phyloP scores from a whole-genome alignment of 2,888 invertebrate genomes.

The Tenodera sinensis region DNA sequence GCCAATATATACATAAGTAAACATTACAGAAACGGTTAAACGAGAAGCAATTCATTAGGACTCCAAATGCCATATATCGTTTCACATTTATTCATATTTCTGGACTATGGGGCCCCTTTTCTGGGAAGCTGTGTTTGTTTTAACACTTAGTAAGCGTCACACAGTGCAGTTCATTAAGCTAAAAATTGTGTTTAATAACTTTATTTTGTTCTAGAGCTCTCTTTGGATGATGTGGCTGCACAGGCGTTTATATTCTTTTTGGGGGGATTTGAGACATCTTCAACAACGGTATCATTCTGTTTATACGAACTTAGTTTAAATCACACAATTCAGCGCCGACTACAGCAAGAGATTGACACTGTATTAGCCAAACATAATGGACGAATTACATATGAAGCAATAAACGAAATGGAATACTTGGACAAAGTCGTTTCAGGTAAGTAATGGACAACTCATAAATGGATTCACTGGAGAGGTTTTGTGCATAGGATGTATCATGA shows the following conservation, averaged over 20 bases:
- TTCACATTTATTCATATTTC: too few relatives aligned
- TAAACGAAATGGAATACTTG: conserved; percentile 54
- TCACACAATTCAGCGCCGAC: conserved; percentile 49
- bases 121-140: too few relatives aligned
- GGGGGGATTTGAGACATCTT: conserved; percentile 62
- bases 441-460: not conserved
- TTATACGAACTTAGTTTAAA: conserved; percentile 53
- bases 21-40: too few relatives aligned
- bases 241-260: conserved; percentile 57
- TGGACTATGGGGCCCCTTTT: conserved; percentile 31
- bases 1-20: too few relatives aligned
- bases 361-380: conserved; percentile 47
- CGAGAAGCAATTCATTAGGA: too few relatives aligned
- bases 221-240: conserved; percentile 40
- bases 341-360: conserved; percentile 49
- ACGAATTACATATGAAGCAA: conserved; percentile 52
- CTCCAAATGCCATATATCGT: too few relatives aligned
- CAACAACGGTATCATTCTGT: conserved; percentile 56
- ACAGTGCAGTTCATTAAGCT: too few relatives aligned
- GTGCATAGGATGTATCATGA: too few relatives aligned
- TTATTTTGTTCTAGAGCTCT: not conserved
- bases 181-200: too few relatives aligned
- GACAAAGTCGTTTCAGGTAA: conserved; percentile 55
- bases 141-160: too few relatives aligned
- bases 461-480: too few relatives aligned